Conservation (phyloP, 37 sponge, comb jelly and placozoan genomes). For the Tethya wilhelma region DNA sequence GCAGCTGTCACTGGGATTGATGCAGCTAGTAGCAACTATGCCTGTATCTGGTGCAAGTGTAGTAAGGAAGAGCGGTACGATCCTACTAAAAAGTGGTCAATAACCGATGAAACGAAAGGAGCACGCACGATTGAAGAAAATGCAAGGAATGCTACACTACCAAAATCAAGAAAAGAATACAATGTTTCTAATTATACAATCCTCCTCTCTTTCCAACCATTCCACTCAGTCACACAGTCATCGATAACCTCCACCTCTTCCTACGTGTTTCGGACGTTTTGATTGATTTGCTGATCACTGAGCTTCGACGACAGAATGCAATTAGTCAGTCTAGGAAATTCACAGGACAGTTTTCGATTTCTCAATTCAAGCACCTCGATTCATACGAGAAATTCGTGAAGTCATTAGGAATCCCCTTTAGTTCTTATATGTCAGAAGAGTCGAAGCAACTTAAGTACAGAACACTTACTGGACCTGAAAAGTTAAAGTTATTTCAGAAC, state of each 20-base stretch:
- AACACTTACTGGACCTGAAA: background rate
- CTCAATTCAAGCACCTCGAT: background rate
- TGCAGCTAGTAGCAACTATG: constrained; percentile 8
- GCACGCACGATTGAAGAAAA: constrained; percentile 46
- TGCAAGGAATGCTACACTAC: background rate
- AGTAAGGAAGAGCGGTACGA: constrained; percentile 2
- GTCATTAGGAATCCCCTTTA: background rate
- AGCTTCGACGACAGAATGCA: constrained; percentile 4
- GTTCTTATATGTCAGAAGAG: background rate
- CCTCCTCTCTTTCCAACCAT: constrained; percentile 26
- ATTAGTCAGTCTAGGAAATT: constrained; percentile 4
- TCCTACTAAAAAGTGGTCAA: constrained; percentile 15
- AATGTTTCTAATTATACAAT: constrained; percentile 3
- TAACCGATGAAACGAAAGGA: constrained; percentile 20
- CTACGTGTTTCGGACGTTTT: constrained; percentile 34
- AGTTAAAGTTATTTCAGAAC: background rate
- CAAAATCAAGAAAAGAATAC: constrained; percentile 1
- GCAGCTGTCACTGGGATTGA: constrained; percentile 39
- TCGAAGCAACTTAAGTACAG: background rate
- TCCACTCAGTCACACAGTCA: constrained; percentile 33
- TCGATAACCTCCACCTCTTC: constrained; percentile 48
- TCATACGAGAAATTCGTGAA: background rate
- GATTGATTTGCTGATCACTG: constrained; percentile 26
- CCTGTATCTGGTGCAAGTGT: constrained; percentile 63
- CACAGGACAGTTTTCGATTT: background rate